Base-by-base conservation (phyloP, 2,888 invertebrate species). In the Apamea sordens region DNA sequence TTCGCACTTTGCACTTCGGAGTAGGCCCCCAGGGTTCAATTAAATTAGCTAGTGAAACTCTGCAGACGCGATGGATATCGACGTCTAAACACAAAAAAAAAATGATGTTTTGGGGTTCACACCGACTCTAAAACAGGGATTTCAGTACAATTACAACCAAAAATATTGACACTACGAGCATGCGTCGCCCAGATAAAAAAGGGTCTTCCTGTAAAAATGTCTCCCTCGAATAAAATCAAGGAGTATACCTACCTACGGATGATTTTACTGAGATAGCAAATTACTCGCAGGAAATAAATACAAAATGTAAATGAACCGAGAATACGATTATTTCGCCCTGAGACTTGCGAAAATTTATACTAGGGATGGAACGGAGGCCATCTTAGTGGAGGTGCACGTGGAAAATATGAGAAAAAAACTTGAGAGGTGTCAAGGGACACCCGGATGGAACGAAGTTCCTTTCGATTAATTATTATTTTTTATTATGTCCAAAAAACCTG, bases 311-410 rank as follows among this genome's bases (percentile, higher is more conserved):
- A 95, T 95, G 95, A 95, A 94, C 93, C 94, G 93, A 92, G 91
- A 95, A 95, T 93, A 93, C 92, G 94, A 95, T 95, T 95, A 95
- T 95, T 94, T 94, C 92, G 90, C 92, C 90, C 91, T 90, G 93
- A 90, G 92, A 91, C 91, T 93, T 89, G 93, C 91, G 93, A 92
- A 94, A 94, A 94, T 94, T 93, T 94, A 94, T 93, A 92, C 93
- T 89, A 71, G 71, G 41, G 71, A 41, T 71, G 71, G 21, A n/a
- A 63, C n/a, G 11, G 21, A 41, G 21, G n/a, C n/a, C n/a, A n/a
- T 41, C 7, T 63, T 63, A 28, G 21, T n/a, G 41, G 21, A 71
- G 2, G 36, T 21, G 21, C 3, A 63, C 2, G 11, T 41, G 24
- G 18, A 6, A 70, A 11, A 11, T 21, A 47, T 47, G 44, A 68